Base-by-base conservation (phyloP, 1,140 invertebrate species). In the Psix sp. region DNA sequence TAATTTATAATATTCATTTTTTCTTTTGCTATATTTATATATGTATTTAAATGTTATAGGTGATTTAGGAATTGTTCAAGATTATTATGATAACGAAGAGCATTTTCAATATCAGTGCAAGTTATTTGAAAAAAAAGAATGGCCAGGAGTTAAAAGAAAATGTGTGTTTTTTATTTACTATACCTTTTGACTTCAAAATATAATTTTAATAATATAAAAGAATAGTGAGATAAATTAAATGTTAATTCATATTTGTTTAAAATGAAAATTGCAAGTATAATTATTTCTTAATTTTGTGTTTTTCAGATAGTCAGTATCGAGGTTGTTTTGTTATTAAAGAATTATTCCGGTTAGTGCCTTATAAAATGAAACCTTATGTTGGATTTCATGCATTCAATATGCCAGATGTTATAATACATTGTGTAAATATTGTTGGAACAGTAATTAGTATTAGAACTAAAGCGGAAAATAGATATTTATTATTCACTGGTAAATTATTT, bases 361-460 rank as follows among this genome's bases (percentile, higher is more conserved):
- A 52, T 39, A 57, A 13, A 38, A 57, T 68, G 43, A 48, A 52
- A 16, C 56, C 54, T 2, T 36, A 68, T 3, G 29, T 74, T 46
- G 7, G n/a, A 43, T 74, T 74, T 20, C 57, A 68, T 46, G 38
- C 57, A 16, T 24, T 74, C 11, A 74, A 74, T 43, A 74, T 74
- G 63, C 72, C 72, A 7, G 24, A 74, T 20, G 39, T 74, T 15
- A 74, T 51, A 46, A 26, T 74, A 9, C 57, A 74, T 43, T 56
- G 54, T 26, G 13, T 65, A 15, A 21, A 11, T 18, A 51, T 74
- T 26, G 57, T 74, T 49, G 71, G 71, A 4, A 63, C 56, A 16
- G 57, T 74, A 9, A 38, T 45, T 29, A 21, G 26, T 26, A 39
- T 73, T 10, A 60, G 9, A 24, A 40, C 42, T 3, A 62, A 35